These are phyloP conservation scores for Toxostoma redivivum DNA, from an alignment of 2,113 vertebrate species.

Conservation along the genomic window DNA sequence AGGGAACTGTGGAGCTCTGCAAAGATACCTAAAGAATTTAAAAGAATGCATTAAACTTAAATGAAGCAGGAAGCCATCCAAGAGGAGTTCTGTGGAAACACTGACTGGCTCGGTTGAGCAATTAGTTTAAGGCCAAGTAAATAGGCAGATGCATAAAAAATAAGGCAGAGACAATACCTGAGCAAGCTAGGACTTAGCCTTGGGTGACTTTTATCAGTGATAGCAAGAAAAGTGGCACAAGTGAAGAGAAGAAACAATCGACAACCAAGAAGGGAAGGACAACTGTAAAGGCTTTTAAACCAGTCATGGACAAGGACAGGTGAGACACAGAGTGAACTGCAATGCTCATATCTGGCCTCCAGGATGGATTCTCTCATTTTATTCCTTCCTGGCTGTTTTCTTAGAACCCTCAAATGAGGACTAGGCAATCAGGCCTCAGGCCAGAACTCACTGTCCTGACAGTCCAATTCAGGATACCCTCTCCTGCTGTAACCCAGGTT, in stretches of 20 bases:
- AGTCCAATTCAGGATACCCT: neutral
- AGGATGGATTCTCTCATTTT: neutral
- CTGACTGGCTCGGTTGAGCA: neutral
- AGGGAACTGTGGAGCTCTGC: neutral
- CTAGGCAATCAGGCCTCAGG: neutral
- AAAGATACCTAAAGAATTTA: conserved; percentile 21
- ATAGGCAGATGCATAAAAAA: neutral
- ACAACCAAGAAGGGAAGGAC: neutral
- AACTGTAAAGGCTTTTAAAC: neutral
- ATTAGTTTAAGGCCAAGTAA: conserved; percentile 22
- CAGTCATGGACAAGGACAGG: neutral
- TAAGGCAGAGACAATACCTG: neutral
- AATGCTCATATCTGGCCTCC: neutral
- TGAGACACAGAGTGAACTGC: neutral
- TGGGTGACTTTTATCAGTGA: neutral
- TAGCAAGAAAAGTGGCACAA: neutral
- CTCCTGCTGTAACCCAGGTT: neutral
- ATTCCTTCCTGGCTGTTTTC: neutral
- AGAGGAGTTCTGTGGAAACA: neutral
- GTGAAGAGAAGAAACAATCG: neutral
- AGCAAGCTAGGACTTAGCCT: neutral
- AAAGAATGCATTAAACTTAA: neutral
- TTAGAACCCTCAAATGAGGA: neutral
- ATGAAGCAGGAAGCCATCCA: neutral
- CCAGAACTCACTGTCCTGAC: neutral